A percentile compares a stretch with the other conserved stretches of the same genome.
These are phyloP conservation scores for Eupsittula cactorum DNA, from an alignment of 2,113 vertebrate species.

Conservation along the genomic window DNA sequence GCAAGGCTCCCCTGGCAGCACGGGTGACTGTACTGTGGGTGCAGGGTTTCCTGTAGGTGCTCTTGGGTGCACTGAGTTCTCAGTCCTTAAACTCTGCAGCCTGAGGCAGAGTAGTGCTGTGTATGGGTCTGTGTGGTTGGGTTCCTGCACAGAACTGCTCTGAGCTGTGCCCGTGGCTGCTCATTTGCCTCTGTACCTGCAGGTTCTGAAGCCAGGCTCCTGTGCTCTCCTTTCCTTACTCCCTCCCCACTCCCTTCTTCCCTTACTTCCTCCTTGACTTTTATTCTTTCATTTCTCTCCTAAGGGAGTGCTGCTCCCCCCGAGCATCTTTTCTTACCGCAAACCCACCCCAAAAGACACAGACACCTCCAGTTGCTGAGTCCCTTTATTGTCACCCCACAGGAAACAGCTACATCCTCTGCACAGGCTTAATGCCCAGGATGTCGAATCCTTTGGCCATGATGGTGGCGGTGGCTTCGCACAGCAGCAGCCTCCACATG, in stretches of 20 bases:
- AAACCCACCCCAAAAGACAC: background rate
- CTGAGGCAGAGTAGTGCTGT: background rate
- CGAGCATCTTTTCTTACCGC: background rate
- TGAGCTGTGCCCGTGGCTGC: background rate
- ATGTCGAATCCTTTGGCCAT: conserved; percentile 97
- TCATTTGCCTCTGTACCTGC: background rate
- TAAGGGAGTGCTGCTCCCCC: background rate
- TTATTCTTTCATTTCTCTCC: background rate
- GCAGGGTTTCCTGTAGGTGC: background rate
- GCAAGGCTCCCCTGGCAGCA: background rate
- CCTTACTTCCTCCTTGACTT: background rate
- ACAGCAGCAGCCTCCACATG: conserved; percentile 94
- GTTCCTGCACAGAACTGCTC: background rate
- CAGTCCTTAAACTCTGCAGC: background rate
- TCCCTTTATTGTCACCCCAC: conserved; percentile 56
- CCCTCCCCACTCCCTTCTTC: background rate
- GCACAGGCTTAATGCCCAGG: conserved; percentile 90
- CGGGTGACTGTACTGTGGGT: background rate
- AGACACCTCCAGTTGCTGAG: background rate
- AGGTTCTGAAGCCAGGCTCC: background rate
- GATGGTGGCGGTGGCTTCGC: conserved; percentile 87
- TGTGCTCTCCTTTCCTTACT: background rate
- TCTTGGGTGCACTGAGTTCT: background rate
- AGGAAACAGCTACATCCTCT: conserved; percentile 85
- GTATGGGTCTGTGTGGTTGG: background rate